Evolutionary conservation across 2,888 invertebrate species (phyloP).

Genomic region (Sarcophaga variegata): DNA sequence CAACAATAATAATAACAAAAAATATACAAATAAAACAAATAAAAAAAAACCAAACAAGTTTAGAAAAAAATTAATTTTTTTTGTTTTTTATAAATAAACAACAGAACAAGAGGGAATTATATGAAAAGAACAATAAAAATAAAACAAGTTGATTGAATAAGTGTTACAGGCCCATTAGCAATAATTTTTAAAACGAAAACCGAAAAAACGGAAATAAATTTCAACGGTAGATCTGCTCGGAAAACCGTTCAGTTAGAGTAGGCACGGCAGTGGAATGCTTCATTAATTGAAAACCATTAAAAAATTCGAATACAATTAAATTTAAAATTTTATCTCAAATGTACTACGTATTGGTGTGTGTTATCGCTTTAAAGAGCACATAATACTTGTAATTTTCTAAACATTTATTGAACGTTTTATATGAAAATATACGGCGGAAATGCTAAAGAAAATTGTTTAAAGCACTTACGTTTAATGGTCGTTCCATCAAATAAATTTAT

Average conservation of each 20-base stretch:
- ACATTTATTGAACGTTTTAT: conserved; percentile 13
- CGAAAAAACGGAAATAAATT: neutral
- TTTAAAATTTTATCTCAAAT: conserved; percentile 44
- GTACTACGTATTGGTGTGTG: conserved; percentile 24
- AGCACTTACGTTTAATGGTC: no score
- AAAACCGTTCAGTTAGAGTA: no score
- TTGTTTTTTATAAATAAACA: no score
- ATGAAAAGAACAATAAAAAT: neutral
- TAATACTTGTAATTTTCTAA: conserved; percentile 5
- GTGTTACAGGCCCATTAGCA: conserved; percentile 48
- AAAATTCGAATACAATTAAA: neutral
- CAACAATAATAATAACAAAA: neutral
- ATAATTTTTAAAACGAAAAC: neutral
- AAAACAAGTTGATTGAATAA: conserved; percentile 48
- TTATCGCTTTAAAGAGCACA: conserved; percentile 50
- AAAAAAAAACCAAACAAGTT: neutral
- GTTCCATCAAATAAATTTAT: no score
- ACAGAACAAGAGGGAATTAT: no score
- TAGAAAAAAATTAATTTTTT: neutral
- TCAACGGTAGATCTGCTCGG: conserved; percentile 36
- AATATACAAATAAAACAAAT: neutral
- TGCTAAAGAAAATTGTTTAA: no score
- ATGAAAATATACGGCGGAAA: no score
- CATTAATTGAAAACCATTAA: no score
- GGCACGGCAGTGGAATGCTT: no score